Conservation (phyloP, 2,888 invertebrate species). For the Polyploca ridens region DNA sequence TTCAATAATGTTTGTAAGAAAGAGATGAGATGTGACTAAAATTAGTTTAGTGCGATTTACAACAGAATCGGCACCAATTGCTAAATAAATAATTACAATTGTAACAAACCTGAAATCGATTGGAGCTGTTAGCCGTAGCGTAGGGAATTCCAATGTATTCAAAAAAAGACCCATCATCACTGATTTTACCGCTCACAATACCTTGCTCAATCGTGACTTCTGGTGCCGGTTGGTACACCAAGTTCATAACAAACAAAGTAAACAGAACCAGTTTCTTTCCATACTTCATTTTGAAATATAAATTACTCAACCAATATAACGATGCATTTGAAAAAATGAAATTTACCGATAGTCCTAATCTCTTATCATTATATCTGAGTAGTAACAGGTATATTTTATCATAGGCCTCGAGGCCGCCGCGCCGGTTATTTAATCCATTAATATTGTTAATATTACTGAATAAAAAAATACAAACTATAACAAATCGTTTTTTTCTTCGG, state of each 20-base stretch:
- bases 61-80: no score
- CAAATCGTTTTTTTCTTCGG: no score
- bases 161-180: slow-evolving; percentile 52
- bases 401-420: not conserved
- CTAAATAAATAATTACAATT: slow-evolving; percentile 3
- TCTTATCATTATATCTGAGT: not conserved
- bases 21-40: no score
- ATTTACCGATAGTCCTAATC: not conserved
- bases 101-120: slow-evolving; percentile 50
- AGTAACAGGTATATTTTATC: not conserved
- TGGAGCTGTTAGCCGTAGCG: slow-evolving; percentile 47
- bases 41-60: no score
- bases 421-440: not conserved
- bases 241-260: slow-evolving; percentile 57
- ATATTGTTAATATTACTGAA: not conserved
- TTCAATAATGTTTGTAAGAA: no score
- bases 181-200: slow-evolving; percentile 56
- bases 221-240: slow-evolving; percentile 62
- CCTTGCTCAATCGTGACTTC: slow-evolving; percentile 59
- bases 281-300: slow-evolving; percentile 37
- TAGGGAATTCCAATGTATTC: slow-evolving; percentile 68
- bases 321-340: not conserved
- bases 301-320: not conserved
- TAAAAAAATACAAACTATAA: no score
- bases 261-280: slow-evolving; percentile 55